These are phyloP conservation scores for Echinometra lucunter DNA, from an alignment of 53 echinoderm and acorn worm genomes.

Conservation along the genomic window DNA sequence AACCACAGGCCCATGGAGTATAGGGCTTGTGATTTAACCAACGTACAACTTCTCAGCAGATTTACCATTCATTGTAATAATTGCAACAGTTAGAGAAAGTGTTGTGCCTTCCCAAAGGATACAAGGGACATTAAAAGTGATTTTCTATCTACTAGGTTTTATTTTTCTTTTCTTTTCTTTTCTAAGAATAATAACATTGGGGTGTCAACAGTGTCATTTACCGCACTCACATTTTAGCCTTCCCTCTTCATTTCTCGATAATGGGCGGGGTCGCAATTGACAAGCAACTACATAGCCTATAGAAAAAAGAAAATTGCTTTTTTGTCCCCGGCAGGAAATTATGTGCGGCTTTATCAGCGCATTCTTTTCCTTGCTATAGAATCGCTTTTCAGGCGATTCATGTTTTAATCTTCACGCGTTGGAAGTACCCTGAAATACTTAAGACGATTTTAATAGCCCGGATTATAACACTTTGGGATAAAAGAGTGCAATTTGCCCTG, in stretches of 20 bases:
- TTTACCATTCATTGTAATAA: too few relatives aligned
- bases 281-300: not conserved
- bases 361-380: not conserved
- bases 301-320: not conserved
- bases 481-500: slow-evolving; percentile 35
- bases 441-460: not conserved
- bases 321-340: not conserved
- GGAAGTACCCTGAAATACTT: not conserved
- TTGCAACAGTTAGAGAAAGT: too few relatives aligned
- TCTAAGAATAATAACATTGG: not conserved
- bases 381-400: not conserved
- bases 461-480: slow-evolving; percentile 19
- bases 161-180: not conserved
- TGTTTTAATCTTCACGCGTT: slow-evolving; percentile 30
- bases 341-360: not conserved
- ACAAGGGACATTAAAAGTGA: too few relatives aligned
- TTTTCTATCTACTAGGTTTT: too few relatives aligned
- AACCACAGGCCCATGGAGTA: too few relatives aligned
- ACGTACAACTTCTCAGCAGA: too few relatives aligned
- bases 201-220: not conserved
- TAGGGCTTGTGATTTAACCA: too few relatives aligned
- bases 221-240: not conserved
- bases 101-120: too few relatives aligned
- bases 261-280: slow-evolving; percentile 29
- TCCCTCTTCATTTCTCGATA: not conserved